phyloP scores from a whole-genome alignment of 2,113 vertebrate genomes.

The Rattus rattus region DNA sequence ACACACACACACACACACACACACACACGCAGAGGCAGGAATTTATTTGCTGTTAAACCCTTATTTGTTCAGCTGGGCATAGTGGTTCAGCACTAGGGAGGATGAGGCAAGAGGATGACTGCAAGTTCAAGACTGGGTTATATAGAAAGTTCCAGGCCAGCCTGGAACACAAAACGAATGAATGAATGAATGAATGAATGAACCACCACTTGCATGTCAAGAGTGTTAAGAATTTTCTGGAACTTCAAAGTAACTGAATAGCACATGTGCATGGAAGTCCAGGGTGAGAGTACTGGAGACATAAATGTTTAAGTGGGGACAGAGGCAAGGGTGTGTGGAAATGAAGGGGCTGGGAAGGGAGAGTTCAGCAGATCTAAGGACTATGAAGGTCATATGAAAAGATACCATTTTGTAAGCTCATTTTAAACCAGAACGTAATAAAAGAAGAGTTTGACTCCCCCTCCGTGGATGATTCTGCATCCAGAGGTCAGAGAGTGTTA shows the following conservation, averaged over 20 bases:
- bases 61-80: neutral
- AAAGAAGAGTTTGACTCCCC: neutral
- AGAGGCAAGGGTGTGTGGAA: neutral
- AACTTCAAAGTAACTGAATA: neutral
- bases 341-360: neutral
- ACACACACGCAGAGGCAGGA: neutral
- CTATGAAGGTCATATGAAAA: neutral
- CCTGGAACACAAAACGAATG: neutral
- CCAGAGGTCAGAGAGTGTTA: neutral
- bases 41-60: neutral
- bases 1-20: neutral
- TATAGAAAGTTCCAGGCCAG: neutral
- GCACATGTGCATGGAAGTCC: neutral
- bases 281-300: neutral
- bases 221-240: constrained; percentile 8
- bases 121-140: neutral
- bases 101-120: neutral
- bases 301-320: neutral
- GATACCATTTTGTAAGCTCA: neutral
- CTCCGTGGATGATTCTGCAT: neutral
- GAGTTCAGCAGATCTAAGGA: neutral
- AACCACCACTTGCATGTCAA: neutral
- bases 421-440: neutral
- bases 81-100: neutral
- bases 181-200: neutral